Percentiles rank a stretch among this genome's conserved stretches.
phyloP scores from a whole-genome alignment of 2,888 invertebrate species.

The Branchipolynoe longqiensis region DNA sequence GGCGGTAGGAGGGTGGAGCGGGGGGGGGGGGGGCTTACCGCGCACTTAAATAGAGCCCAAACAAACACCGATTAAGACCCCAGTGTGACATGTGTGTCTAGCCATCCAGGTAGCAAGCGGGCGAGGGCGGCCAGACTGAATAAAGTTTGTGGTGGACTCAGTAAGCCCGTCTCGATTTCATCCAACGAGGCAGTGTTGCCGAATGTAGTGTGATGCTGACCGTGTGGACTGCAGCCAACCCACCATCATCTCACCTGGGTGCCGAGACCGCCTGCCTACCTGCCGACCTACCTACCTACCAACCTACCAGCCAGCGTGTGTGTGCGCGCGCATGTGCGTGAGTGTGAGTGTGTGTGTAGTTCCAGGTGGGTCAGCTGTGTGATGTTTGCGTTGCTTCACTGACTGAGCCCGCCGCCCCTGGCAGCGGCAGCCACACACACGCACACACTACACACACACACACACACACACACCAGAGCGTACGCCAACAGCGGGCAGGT shows the following conservation, averaged over 20 bases:
- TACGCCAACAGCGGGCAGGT: background rate
- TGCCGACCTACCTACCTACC: no score
- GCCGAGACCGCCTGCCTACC: background rate
- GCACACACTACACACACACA: slow-evolving; percentile 11
- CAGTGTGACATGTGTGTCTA: background rate
- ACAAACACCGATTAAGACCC: no score
- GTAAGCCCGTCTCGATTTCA: no score
- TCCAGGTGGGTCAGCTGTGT: slow-evolving; percentile 42
- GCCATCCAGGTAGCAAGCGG: background rate
- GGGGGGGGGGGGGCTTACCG: no score
- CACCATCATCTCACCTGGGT: background rate
- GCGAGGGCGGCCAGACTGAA: background rate
- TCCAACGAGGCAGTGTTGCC: no score
- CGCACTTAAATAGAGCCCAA: no score
- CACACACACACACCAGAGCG: slow-evolving; percentile 36
- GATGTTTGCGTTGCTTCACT: slow-evolving; percentile 43
- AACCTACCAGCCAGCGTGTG: no score
- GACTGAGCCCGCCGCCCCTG: slow-evolving; percentile 31
- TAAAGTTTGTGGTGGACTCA: background rate
- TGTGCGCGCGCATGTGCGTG: background rate
- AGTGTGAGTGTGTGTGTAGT: slow-evolving; percentile 4
- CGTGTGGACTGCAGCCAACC: no score
- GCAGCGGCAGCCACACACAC: slow-evolving; percentile 6
- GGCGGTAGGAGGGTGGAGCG: no score
- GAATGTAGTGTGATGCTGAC: no score